A percentile compares a stretch with the other conserved stretches of the same genome.
Conservation (phyloP, 2,888 invertebrate genomes). For the Protonemura montana region DNA sequence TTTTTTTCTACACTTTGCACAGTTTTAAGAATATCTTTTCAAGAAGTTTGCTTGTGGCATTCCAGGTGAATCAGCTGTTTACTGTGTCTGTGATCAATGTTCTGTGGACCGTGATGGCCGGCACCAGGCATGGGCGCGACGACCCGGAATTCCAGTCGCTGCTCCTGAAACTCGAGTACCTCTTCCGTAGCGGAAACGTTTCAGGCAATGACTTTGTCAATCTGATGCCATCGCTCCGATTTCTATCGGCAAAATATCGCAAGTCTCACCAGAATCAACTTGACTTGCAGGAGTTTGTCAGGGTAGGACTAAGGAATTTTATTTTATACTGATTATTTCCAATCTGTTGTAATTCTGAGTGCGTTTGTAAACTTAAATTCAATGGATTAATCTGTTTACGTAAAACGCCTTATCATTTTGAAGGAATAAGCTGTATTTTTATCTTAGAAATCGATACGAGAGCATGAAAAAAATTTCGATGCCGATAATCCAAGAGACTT, state of each 20-base stretch:
- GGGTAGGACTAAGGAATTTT: not conserved
- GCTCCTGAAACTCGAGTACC: conserved; percentile 35
- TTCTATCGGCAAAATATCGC: not conserved
- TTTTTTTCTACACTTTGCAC: too few relatives aligned
- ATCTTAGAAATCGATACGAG: conserved; percentile 47
- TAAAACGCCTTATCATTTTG: not conserved
- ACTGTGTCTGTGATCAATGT: conserved; percentile 51
- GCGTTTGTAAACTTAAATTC: too few relatives aligned
- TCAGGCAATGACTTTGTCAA: not conserved
- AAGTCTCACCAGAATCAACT: not conserved
- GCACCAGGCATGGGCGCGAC: conserved; percentile 47
- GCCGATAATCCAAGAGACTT: conserved; percentile 50
- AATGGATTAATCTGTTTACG: too few relatives aligned
- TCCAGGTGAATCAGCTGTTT: conserved; percentile 47
- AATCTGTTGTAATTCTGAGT: too few relatives aligned
- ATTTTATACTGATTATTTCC: too few relatives aligned
- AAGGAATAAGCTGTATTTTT: not conserved
- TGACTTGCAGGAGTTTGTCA: conserved; percentile 29
- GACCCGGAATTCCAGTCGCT: conserved; percentile 48
- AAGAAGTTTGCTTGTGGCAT: too few relatives aligned
- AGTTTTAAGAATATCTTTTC: too few relatives aligned
- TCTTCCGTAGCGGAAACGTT: conserved; percentile 18
- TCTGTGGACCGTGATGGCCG: conserved; percentile 51
- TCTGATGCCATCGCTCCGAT: not conserved
- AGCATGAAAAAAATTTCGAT: conserved; percentile 48